Evolutionary conservation across 2,113 vertebrate genomes (phyloP).

Genomic region (Xiphorhynchus elegans): DNA sequence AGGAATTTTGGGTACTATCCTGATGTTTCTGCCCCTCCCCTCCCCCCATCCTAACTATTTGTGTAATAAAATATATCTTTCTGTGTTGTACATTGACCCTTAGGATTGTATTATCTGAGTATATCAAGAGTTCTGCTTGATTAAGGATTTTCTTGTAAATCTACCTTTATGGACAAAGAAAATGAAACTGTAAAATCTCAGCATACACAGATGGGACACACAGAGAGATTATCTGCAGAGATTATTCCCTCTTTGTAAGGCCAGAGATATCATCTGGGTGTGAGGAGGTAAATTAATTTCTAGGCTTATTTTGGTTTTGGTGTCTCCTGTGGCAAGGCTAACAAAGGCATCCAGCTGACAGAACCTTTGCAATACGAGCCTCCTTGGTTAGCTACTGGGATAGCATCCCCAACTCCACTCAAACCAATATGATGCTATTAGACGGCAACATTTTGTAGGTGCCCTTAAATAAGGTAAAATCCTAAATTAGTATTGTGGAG

Average conservation of each 20-base stretch:
- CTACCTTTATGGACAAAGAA: background rate
- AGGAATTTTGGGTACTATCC: background rate
- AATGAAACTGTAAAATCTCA: background rate
- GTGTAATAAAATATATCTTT: background rate
- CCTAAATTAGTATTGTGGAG: accelerated
- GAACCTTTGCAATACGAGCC: background rate
- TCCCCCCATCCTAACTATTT: background rate
- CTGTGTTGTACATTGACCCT: background rate
- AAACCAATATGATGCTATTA: background rate
- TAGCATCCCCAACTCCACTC: background rate
- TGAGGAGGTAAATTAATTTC: background rate
- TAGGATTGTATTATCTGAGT: background rate
- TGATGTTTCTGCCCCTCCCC: background rate
- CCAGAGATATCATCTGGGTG: background rate
- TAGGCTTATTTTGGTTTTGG: background rate
- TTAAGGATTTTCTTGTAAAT: background rate
- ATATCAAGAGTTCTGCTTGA: background rate
- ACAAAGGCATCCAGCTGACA: background rate
- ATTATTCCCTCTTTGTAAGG: background rate
- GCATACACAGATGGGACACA: background rate
- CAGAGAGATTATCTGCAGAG: background rate
- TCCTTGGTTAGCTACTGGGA: background rate
- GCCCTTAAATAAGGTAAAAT: background rate
- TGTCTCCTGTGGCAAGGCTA: background rate
- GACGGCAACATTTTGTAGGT: background rate